phyloP scores from a whole-genome alignment of 2,888 invertebrate species.

The Caenorhabditis sulstoni region DNA sequence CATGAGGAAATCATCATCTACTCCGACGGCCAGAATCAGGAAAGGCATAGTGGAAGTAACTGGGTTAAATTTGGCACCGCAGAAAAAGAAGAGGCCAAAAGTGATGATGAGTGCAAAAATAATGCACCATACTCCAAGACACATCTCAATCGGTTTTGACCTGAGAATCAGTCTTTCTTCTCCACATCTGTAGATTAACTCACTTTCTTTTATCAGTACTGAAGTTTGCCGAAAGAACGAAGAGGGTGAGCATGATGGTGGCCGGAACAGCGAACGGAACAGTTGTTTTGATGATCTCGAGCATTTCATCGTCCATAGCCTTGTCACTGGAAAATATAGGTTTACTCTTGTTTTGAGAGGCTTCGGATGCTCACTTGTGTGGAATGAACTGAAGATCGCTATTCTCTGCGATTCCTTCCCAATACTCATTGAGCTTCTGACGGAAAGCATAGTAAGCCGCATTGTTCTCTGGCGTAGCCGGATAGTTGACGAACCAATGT shows the following conservation, averaged over 20 bases:
- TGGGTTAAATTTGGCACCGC: conserved; percentile 78
- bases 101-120: conserved; percentile 77
- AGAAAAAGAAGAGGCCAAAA: conserved; percentile 78
- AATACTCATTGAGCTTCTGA: conserved; percentile 74
- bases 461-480: conserved; percentile 68
- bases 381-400: conserved; percentile 78
- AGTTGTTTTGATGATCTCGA: conserved; percentile 78
- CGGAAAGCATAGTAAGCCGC: conserved; percentile 74
- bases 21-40: conserved; percentile 77
- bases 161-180: conserved; percentile 45
- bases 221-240: conserved; percentile 77
- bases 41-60: conserved; percentile 80
- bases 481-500: conserved; percentile 78
- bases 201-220: conserved; percentile 60
- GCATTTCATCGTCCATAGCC: conserved; percentile 80
- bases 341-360: background rate
- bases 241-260: conserved; percentile 76
- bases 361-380: conserved; percentile 74
- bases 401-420: conserved; percentile 73
- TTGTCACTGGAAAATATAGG: conserved; percentile 72
- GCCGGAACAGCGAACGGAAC: conserved; percentile 79
- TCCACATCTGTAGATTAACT: background rate
- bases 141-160: conserved; percentile 80
- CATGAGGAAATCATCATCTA: conserved; percentile 80
- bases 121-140: conserved; percentile 78